Conservation (phyloP, 2,888 invertebrate species). For the Drosophila parthenogenetica region DNA sequence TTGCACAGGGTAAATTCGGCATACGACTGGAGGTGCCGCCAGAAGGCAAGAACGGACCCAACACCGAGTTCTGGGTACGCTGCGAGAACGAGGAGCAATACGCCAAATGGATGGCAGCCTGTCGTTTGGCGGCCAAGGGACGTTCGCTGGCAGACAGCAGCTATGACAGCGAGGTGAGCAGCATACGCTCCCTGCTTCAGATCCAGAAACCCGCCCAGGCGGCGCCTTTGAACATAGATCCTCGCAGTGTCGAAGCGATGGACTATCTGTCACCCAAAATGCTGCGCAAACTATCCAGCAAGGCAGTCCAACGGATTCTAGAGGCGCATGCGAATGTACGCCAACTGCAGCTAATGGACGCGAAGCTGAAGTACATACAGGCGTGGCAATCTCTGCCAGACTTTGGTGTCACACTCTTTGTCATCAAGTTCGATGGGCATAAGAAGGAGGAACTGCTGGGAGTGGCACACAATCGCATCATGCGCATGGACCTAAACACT, state of each 20-base stretch:
- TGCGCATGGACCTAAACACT: constrained; percentile 96
- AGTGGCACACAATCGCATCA: constrained; percentile 96
- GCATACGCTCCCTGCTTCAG: constrained; percentile 94
- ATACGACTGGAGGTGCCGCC: constrained; percentile 97
- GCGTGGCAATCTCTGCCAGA: constrained; percentile 99
- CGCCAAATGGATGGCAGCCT: constrained; percentile 99
- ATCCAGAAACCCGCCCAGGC: constrained; percentile 92
- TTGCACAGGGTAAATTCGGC: constrained; percentile 95
- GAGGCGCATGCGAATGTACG: constrained; percentile 99
- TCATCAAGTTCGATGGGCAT: constrained; percentile 95
- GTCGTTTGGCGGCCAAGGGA: constrained; percentile 97
- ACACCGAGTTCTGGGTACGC: constrained; percentile 98
- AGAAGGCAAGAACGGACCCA: constrained; percentile 97
- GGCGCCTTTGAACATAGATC: constrained; percentile 89
- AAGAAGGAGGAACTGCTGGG: constrained; percentile 96
- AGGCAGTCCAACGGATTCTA: constrained; percentile 95
- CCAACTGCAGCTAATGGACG: constrained; percentile 94
- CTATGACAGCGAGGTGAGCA: constrained; percentile 95
- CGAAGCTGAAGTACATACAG: constrained; percentile 98
- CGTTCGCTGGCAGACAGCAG: constrained; percentile 98
- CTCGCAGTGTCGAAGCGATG: constrained; percentile 92
- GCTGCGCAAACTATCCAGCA: constrained; percentile 92
- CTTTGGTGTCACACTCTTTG: constrained; percentile 97
- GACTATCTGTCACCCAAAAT: constrained; percentile 96
- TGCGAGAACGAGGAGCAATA: constrained; percentile 98